Conservation (phyloP, 2,113 vertebrate species). For the Numenius arquata region DNA sequence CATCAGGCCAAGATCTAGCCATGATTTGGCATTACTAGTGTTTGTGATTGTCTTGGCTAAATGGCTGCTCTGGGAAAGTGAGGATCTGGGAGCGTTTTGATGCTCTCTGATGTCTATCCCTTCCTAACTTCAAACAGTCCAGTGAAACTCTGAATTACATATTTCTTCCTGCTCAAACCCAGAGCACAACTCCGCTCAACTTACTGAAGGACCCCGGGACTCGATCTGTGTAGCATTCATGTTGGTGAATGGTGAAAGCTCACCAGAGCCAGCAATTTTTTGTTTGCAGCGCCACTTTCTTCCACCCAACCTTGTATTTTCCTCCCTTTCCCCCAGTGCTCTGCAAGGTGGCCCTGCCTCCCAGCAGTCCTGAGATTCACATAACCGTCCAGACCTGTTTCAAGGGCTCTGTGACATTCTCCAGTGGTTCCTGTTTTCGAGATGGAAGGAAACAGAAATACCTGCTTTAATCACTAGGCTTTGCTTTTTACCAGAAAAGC, state of each 20-base stretch:
- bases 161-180: neutral
- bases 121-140: neutral
- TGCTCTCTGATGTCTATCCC: neutral
- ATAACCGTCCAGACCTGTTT: neutral
- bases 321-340: neutral
- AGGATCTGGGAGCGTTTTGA: neutral
- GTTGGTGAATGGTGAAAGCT: neutral
- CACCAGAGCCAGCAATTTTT: neutral
- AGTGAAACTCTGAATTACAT: conserved; percentile 1
- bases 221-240: neutral
- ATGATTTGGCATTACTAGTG: neutral
- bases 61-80: conserved; percentile 12
- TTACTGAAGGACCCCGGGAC: conserved; percentile 5
- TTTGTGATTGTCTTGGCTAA: conserved; percentile 30
- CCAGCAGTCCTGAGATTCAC: neutral
- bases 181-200: neutral
- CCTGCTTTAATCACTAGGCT: conserved; percentile 4
- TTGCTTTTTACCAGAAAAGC: conserved; percentile 28
- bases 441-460: neutral
- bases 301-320: neutral
- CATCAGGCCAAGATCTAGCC: conserved; percentile 18
- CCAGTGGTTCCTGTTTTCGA: neutral
- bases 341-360: neutral
- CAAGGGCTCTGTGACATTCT: neutral
- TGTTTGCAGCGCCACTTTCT: neutral